Conservation (phyloP, 1,140 invertebrate species). For the Musca vetustissima region DNA sequence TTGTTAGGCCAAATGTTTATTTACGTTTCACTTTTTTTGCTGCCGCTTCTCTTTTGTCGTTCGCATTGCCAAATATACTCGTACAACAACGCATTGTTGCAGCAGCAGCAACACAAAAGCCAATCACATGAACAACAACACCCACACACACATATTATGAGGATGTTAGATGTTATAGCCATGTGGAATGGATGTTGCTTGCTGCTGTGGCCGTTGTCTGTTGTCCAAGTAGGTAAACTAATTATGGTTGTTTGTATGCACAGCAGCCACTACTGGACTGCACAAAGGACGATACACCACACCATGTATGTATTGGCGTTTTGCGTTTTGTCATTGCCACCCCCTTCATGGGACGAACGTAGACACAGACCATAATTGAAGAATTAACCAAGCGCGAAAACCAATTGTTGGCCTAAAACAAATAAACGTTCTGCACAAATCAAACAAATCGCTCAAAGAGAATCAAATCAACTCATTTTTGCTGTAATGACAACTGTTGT, state of each 20-base stretch:
- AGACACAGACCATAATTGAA: not conserved
- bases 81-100: no score
- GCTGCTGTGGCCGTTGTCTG: not conserved
- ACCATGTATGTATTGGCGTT: no score
- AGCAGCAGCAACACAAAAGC: no score
- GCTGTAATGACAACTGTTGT: no score
- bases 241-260: constrained; percentile 4
- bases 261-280: no score
- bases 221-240: constrained; percentile 20
- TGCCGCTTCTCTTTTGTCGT: not conserved
- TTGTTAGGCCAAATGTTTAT: constrained; percentile 20
- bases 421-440: not conserved
- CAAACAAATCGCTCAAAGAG: no score
- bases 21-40: constrained; percentile 8
- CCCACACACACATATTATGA: no score
- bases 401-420: constrained; percentile 18
- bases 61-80: constrained; percentile 2
- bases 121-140: not conserved
- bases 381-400: constrained; percentile 15
- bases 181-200: not conserved
- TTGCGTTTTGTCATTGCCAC: not conserved
- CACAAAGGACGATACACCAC: no score
- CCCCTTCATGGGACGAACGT: not conserved
- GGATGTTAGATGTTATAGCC: no score
- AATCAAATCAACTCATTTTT: no score